These are phyloP conservation scores for Drosophila ananassae DNA, from an alignment of 1,140 invertebrate genomes.

Conservation along the genomic window DNA sequence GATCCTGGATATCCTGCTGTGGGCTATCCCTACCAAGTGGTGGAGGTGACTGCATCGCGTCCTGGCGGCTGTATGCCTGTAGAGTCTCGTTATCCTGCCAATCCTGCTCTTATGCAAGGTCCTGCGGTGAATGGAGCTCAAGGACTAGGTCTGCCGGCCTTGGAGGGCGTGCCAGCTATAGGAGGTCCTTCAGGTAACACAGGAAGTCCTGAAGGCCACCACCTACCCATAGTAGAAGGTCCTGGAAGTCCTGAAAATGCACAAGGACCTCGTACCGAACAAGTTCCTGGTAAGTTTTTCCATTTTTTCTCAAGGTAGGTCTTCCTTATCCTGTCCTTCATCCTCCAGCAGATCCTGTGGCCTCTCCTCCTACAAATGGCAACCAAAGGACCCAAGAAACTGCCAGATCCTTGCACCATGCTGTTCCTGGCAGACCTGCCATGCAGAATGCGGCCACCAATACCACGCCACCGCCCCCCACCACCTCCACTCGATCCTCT, in stretches of 20 bases:
- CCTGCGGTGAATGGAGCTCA: background rate
- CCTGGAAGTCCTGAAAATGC: background rate
- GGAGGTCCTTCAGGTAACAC: background rate
- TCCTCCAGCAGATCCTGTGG: background rate
- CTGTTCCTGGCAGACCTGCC: background rate
- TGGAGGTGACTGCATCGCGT: conserved; percentile 2
- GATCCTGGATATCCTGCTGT: background rate
- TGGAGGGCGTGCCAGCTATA: background rate
- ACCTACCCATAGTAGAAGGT: background rate
- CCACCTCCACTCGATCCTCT: background rate
- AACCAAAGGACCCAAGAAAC: background rate
- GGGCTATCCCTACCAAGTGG: conserved; percentile 4
- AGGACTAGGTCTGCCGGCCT: background rate
- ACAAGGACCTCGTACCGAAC: background rate
- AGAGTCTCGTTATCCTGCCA: background rate
- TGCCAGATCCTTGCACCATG: no score
- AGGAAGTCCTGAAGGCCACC: no score
- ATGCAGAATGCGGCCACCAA: conserved; percentile 37
- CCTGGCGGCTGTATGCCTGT: background rate
- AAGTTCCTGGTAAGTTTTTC: background rate
- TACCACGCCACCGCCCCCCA: conserved; percentile 6
- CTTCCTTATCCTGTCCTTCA: background rate
- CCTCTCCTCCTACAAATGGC: background rate
- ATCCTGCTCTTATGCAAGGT: background rate
- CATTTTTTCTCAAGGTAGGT: background rate